Percentiles rank a stretch among this genome's conserved stretches.
These are phyloP conservation scores for Dendrolimus kikuchii DNA, from an alignment of 1,140 invertebrate genomes.

Conservation along the genomic window DNA sequence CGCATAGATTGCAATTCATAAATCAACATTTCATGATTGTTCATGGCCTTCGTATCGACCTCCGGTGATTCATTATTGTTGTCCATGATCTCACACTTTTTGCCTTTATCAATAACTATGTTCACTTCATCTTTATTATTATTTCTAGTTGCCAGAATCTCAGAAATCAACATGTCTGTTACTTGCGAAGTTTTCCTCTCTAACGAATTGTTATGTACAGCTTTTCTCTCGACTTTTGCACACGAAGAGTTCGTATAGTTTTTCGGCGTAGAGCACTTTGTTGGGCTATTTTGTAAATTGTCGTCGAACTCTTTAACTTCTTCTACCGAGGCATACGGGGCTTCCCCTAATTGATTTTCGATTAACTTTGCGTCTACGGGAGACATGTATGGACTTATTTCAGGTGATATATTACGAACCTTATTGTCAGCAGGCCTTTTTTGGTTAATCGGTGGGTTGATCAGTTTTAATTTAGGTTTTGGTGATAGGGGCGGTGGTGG, in stretches of 20 bases:
- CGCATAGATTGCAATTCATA: constrained; percentile 73
- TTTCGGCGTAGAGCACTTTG: constrained; percentile 28
- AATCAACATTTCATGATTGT: constrained; percentile 75
- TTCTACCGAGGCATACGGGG: constrained; percentile 56
- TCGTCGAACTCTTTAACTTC: constrained; percentile 54
- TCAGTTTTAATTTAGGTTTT: constrained; percentile 66
- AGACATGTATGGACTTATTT: constrained; percentile 59
- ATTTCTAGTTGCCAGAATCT: constrained; percentile 68
- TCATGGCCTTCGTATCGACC: constrained; percentile 68
- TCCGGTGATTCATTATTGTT: constrained; percentile 49
- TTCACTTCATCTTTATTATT: constrained; percentile 57
- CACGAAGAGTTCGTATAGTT: constrained; percentile 22
- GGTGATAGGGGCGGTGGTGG: constrained; percentile 69
- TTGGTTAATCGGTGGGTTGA: constrained; percentile 54
- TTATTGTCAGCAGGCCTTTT: constrained; percentile 12
- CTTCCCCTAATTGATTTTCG: constrained; percentile 33
- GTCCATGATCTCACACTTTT: constrained; percentile 33
- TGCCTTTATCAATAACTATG: constrained; percentile 64
- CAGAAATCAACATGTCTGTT: constrained; percentile 70
- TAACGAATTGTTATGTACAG: constrained; percentile 51
- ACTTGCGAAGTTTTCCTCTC: constrained; percentile 61
- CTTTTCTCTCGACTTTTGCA: constrained; percentile 30
- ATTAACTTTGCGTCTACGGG: constrained; percentile 53
- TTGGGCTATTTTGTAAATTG: constrained; percentile 46
- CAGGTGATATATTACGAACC: constrained; percentile 46